Conservation (phyloP, 1,140 invertebrate genomes). For the Pseudachorutes palmiensis region DNA sequence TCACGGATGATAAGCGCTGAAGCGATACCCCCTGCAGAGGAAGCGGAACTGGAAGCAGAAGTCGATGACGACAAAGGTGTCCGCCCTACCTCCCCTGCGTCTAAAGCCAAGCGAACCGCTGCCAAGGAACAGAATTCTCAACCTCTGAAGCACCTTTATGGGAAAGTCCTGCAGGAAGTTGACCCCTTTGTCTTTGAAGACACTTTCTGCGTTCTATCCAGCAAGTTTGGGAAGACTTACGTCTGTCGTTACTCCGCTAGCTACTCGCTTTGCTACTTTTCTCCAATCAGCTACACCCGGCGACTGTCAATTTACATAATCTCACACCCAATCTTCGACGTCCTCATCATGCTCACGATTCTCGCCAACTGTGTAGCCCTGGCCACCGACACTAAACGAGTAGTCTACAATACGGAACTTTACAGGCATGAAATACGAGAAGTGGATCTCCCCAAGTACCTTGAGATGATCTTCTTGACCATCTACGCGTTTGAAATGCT, state of each 20-base stretch:
- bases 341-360: slow-evolving; percentile 91
- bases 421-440: neutral
- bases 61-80: too few species aligned
- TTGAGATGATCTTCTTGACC: slow-evolving; percentile 75
- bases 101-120: too few species aligned
- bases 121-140: too few species aligned
- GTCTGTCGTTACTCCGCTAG: slow-evolving; percentile 91
- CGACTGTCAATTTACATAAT: slow-evolving; percentile 78
- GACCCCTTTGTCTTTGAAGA: too few species aligned
- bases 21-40: too few species aligned
- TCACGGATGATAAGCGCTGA: too few species aligned
- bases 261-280: slow-evolving; percentile 79
- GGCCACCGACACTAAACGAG: slow-evolving; percentile 62
- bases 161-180: too few species aligned
- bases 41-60: too few species aligned
- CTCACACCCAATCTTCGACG: slow-evolving; percentile 91
- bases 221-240: slow-evolving; percentile 85
- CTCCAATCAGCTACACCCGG: slow-evolving; percentile 79
- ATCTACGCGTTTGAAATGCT: slow-evolving; percentile 94
- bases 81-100: too few species aligned
- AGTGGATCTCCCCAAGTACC: slow-evolving; percentile 21
- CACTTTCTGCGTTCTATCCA: slow-evolving; percentile 93
- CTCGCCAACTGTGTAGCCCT: slow-evolving; percentile 94
- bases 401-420: neutral
- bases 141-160: too few species aligned